A percentile compares a stretch with the other conserved stretches of the same genome.
These are phyloP conservation scores for Sebastes diploproa DNA, from an alignment of 2,797 vertebrate genomes.

Conservation along the genomic window DNA sequence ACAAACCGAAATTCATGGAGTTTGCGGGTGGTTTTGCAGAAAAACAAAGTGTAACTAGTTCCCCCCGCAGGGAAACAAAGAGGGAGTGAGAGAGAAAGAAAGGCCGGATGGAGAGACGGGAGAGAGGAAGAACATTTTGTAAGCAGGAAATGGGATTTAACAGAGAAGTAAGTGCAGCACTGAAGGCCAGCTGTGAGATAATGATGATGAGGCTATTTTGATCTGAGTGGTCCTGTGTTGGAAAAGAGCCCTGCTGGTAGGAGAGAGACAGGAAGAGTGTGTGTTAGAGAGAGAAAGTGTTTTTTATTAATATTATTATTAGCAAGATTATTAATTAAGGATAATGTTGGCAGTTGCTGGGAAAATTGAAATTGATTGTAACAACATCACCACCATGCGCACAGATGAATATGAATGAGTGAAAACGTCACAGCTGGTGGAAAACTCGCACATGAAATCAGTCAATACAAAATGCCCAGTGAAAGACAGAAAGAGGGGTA, in stretches of 20 bases:
- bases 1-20: not conserved
- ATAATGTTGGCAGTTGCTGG: not conserved
- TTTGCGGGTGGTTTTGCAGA: not conserved
- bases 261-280: not conserved
- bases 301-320: not conserved
- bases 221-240: slow-evolving; percentile 28
- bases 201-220: slow-evolving; percentile 55
- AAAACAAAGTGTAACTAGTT: not conserved
- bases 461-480: not conserved
- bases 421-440: not conserved
- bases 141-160: slow-evolving; percentile 44
- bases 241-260: slow-evolving; percentile 19
- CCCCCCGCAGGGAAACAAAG: not conserved
- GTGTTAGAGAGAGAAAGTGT: not conserved
- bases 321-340: not conserved
- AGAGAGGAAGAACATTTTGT: not conserved
- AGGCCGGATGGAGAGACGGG: not conserved
- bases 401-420: not conserved
- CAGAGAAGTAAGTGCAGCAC: not conserved
- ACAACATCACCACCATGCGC: not conserved
- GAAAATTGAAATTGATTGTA: not conserved
- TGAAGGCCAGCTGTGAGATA: slow-evolving; percentile 64
- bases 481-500: not conserved
- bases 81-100: not conserved
- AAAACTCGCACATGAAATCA: not conserved